Base-by-base conservation (phyloP, 2,797 vertebrate genomes). In the Pseudochirops cupreus region DNA sequence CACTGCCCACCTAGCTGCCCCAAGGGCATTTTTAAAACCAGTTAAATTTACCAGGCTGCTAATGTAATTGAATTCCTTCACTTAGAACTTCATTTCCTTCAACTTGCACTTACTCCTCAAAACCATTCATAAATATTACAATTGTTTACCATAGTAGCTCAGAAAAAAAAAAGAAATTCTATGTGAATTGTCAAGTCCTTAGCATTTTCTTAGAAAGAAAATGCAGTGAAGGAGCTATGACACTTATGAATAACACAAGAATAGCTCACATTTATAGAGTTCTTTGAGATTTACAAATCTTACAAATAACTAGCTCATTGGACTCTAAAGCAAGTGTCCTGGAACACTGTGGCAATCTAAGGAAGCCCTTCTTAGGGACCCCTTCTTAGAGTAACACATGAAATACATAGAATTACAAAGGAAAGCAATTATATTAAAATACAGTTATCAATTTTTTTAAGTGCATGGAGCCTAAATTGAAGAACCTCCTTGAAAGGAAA, bases 21-120 rank as follows among this genome's bases (percentile, higher is more conserved):
- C 50, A 52, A 52, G 50, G 24, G 21, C 7, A 82, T 82, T 82
- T 82, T 82, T 82, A 46, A 46, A 46, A 46, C 16, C 14, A 94
- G 62, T 94, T 95, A 82, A 90, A 94, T 62, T 54, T 74, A 12
- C 33, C 33, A 2, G 26, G 39, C 95, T 74, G 31, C 13, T 74
- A 89, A 87, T n/a, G 57, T 3, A 93, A 67, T 7, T 53, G 39
- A 21, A 29, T 53, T 58, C 46, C 93, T 59, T 0, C 53, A 33
- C 46, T 93, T 28, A 82, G 56, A 74, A 54, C 10, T n/a, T 39
- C 33, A 53, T 55, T 91, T 54, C 91, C 29, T 9, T 91, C 52
- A 91, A 91, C 12, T 26, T 31, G 33, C 0, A 56, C 39, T 52
- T 93, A 62, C 39, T 56, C 90, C 52, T 93, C 28, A 58, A 53